Evolutionary conservation across 2,888 invertebrate species (phyloP).

Genomic region (Hololepta plana): DNA sequence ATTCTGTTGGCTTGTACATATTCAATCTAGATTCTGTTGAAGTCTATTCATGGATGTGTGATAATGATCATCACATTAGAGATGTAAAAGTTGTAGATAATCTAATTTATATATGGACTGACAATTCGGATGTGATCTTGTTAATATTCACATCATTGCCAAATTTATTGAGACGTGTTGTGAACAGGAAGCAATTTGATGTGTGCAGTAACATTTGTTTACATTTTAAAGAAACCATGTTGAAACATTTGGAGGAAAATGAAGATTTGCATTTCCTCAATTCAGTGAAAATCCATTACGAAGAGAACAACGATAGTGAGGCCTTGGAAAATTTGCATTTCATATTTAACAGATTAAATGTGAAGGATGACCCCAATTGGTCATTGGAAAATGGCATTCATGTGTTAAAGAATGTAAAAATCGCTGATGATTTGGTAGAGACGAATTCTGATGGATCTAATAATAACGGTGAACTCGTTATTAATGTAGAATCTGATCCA

Average conservation of each 20-base stretch:
- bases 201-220: constrained; percentile 41
- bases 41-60: constrained; percentile 53
- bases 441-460: no score
- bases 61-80: constrained; percentile 36
- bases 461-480: no score
- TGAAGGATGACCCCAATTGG: constrained; percentile 22
- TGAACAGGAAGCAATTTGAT: constrained; percentile 38
- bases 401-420: constrained; percentile 33
- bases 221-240: constrained; percentile 33
- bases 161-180: no score
- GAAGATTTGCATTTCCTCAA: constrained; percentile 34
- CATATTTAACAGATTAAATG: constrained; percentile 26
- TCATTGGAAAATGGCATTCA: constrained; percentile 38
- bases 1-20: constrained; percentile 48
- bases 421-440: no score
- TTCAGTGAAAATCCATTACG: constrained; percentile 32
- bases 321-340: constrained; percentile 21
- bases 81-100: constrained; percentile 40
- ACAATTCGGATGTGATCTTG: constrained; percentile 41
- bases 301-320: constrained; percentile 17
- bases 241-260: constrained; percentile 25
- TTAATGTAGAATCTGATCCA: no score
- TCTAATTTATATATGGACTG: constrained; percentile 44
- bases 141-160: no score
- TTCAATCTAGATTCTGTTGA: constrained; percentile 47